phyloP scores from a whole-genome alignment of 2,797 vertebrate genomes.

The Anableps anableps region DNA sequence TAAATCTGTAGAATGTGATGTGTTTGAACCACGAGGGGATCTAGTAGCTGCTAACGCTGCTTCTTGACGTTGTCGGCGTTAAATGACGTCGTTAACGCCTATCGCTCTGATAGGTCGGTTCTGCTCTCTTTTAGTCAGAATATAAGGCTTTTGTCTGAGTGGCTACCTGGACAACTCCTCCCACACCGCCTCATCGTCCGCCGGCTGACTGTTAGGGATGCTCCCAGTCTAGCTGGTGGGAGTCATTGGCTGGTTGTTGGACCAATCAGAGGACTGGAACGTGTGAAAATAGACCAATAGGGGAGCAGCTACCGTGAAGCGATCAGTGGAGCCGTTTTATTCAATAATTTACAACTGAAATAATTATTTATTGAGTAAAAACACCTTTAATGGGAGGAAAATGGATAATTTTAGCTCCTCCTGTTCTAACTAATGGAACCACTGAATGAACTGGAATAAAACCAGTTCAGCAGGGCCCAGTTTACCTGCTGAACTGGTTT shows the following conservation, averaged over 20 bases:
- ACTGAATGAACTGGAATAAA: too few species aligned
- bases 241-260: conserved; percentile 24
- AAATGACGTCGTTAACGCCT: not conserved
- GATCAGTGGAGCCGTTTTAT: not conserved
- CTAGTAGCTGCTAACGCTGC: too few species aligned
- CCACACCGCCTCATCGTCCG: not conserved
- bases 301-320: not conserved
- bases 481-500: too few species aligned
- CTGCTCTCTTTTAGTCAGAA: not conserved
- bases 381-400: not conserved
- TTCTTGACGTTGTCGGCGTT: not conserved
- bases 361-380: too few species aligned
- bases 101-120: not conserved
- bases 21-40: not conserved
- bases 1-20: not conserved
- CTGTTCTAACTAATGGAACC: not conserved
- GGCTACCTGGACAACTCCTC: not conserved
- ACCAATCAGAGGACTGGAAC: conserved; percentile 56
- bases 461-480: too few species aligned
- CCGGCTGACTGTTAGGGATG: not conserved
- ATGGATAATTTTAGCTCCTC: not conserved
- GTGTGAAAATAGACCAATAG: conserved; percentile 44
- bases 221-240: not conserved
- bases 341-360: not conserved
- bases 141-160: not conserved